Evolutionary conservation across 2,113 vertebrate genomes (phyloP), one percentile per base, ranked within the genome.

Genomic region (Ahaetulla prasina): DNA sequence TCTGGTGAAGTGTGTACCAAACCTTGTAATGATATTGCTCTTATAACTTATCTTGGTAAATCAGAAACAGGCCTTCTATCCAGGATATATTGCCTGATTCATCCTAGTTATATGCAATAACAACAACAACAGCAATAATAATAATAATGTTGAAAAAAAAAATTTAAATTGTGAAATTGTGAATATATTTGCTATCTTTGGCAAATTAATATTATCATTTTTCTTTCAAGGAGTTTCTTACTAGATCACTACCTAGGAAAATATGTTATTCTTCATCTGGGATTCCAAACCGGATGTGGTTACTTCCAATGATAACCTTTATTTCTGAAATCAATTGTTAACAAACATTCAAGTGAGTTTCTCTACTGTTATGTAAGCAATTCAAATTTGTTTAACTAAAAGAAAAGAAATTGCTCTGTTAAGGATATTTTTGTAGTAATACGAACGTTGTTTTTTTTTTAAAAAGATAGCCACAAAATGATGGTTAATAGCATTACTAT

Each of bases 151-250:
- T 39, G 60, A 87, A 87, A 11, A 22, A 43, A 43, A 94, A 85
- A 85, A 63, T 23, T 80, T 93, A 85, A 94, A 94, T 12, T 7
- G 11, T 55, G 60, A 80, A 88, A 80, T 50, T n/a, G n/a, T n/a
- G n/a, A n/a, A 91, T 18, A 74, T 49, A 88, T 88, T 88, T 74
- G n/a, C 35, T 52, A 45, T n/a, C 22, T 74, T 54, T 53, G 54
- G 57, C 7, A 23, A 60, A 60, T 60, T 30, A 60, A 60, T 60
- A 30, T 60, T 30, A 60, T 60, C 25, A 60, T 60, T 30, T 60
- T 60, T 30, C 57, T 30, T 60, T 60, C 57, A 60, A 30, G 57
- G 57, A 27, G 27, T 60, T 60, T 60, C 80, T 90, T 86, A 12
- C 25, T 18, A 87, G 8, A 20, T 27, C 63, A 85, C 1, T 16